Conservation (phyloP, 37 sponge, comb jelly and placozoan species). For the Cladorhizidae sp. region DNA sequence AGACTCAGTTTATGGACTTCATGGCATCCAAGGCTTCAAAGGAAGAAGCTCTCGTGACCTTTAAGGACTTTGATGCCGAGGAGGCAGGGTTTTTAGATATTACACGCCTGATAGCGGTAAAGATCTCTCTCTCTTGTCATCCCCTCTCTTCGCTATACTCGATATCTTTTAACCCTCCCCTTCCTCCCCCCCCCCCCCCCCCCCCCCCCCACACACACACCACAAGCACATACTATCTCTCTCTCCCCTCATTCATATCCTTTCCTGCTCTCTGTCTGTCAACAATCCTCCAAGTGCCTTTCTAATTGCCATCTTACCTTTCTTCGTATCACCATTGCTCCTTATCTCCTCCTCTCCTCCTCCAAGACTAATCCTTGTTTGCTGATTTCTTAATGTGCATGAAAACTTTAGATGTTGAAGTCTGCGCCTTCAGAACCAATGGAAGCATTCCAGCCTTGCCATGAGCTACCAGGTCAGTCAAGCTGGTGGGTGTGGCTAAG, state of each 20-base stretch:
- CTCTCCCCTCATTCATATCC: too few species aligned
- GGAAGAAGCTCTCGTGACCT: conserved; percentile 55
- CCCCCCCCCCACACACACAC: too few species aligned
- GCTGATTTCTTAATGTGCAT: too few species aligned
- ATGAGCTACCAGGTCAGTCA: conserved; percentile 47
- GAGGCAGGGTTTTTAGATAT: conserved; percentile 47
- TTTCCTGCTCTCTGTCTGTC: too few species aligned
- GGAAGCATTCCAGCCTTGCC: conserved; percentile 49
- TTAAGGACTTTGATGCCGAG: conserved; percentile 43
- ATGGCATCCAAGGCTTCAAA: conserved; percentile 38
- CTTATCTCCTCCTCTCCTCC: too few species aligned
- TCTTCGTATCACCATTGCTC: too few species aligned
- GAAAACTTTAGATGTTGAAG: conserved; percentile 29
- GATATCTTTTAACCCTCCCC: conserved; percentile 1
- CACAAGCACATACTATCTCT: too few species aligned
- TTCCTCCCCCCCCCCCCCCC: too few species aligned
- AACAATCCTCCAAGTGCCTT: too few species aligned
- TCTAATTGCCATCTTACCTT: too few species aligned
- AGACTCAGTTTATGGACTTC: conserved; percentile 56
- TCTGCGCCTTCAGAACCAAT: conserved; percentile 20
- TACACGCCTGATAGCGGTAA: conserved; percentile 44
- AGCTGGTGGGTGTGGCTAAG: background rate
- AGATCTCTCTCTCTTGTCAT: background rate
- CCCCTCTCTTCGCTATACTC: background rate
- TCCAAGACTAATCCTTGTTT: too few species aligned